Conservation (phyloP, 2,888 invertebrate species). For the Agrochola circellaris region DNA sequence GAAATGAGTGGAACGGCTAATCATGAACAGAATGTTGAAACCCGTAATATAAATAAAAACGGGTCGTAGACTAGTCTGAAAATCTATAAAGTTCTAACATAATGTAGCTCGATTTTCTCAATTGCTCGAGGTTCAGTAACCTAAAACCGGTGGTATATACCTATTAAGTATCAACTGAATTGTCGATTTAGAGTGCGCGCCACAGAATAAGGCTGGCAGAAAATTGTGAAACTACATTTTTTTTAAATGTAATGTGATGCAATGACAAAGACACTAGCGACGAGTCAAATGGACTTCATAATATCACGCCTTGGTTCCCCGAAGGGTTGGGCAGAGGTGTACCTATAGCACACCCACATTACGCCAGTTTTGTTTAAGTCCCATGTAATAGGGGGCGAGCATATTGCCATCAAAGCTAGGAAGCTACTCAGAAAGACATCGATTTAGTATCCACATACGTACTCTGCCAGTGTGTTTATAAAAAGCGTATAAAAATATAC, state of each 20-base stretch:
- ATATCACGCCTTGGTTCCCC: no score
- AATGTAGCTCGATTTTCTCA: constrained; percentile 12
- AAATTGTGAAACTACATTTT: no score
- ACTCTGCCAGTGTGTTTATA: background rate
- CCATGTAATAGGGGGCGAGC: no score
- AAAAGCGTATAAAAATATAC: background rate
- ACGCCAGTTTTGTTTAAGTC: no score
- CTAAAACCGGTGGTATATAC: background rate
- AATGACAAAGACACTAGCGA: no score
- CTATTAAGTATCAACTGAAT: background rate
- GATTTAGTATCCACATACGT: background rate
- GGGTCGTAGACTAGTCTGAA: background rate
- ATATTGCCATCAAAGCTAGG: no score
- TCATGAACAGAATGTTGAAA: background rate
- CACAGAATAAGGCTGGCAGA: no score
- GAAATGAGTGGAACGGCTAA: background rate
- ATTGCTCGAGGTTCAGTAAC: background rate
- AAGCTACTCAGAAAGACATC: no score
- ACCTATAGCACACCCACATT: no score
- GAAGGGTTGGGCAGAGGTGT: no score
- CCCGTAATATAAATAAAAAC: background rate
- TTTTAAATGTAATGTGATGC: no score
- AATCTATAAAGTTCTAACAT: background rate
- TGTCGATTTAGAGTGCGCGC: background rate
- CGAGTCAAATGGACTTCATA: no score